These are phyloP conservation scores for Tor tambroides DNA, from an alignment of 2,113 vertebrate genomes.

Conservation along the genomic window DNA sequence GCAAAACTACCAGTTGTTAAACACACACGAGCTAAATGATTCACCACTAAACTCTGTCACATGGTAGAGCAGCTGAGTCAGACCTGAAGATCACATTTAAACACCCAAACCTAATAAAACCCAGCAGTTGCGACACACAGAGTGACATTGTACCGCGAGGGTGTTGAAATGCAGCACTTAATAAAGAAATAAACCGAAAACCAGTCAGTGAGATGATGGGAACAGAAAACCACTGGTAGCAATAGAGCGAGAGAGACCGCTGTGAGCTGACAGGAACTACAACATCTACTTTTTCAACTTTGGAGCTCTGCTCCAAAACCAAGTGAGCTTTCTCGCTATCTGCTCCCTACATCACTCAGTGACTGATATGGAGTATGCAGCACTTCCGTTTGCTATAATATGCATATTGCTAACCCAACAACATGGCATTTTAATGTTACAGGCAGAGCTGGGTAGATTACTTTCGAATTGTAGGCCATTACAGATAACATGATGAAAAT, in stretches of 20 bases:
- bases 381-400: not conserved
- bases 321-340: not conserved
- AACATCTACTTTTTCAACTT: not conserved
- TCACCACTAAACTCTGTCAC: not conserved
- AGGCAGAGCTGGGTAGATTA: too few species aligned
- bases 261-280: not conserved
- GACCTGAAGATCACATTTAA: conserved; percentile 16
- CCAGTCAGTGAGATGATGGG: not conserved
- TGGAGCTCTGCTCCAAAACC: not conserved
- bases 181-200: not conserved
- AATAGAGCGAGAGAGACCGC: not conserved
- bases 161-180: not conserved
- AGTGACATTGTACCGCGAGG: not conserved
- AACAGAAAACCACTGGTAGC: not conserved
- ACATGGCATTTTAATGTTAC: not conserved
- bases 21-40: not conserved
- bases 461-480: too few species aligned
- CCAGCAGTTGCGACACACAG: not conserved
- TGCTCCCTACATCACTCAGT: not conserved
- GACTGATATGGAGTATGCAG: not conserved
- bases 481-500: too few species aligned
- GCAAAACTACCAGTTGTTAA: not conserved
- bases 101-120: conserved; percentile 14
- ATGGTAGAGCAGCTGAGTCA: conserved; percentile 24
- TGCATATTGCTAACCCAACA: not conserved